These are phyloP conservation scores for Minunthozetes semirufus DNA, from an alignment of 2,888 invertebrate genomes.

Conservation along the genomic window DNA sequence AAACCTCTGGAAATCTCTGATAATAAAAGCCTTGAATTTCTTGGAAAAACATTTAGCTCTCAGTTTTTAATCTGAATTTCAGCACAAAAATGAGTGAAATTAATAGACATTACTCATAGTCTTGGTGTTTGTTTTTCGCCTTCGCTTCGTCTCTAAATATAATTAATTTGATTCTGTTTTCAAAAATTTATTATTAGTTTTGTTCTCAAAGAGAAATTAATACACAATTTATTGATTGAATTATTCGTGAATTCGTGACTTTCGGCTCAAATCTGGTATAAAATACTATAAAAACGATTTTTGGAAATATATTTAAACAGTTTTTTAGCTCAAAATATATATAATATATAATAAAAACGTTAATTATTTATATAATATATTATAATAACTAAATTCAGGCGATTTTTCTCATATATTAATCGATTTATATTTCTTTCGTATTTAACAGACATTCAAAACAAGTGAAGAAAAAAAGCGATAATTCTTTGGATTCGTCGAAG, in stretches of 20 bases:
- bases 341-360: background rate
- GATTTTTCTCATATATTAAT: background rate
- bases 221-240: background rate
- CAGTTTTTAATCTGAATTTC: no score
- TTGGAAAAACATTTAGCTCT: no score
- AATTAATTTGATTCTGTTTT: background rate
- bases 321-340: background rate
- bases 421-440: background rate
- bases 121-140: no score
- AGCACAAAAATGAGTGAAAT: no score
- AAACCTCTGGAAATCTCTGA: background rate
- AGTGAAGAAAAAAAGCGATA: background rate
- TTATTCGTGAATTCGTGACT: slow-evolving; percentile 20
- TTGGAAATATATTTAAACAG: background rate
- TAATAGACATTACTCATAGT: no score
- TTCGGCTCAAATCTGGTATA: background rate
- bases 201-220: background rate
- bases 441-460: background rate
- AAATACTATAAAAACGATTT: no score
- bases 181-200: background rate
- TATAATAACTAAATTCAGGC: background rate
- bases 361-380: background rate
- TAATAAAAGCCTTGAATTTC: background rate
- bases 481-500: background rate
- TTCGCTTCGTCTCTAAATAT: no score